A percentile compares a stretch with the other conserved stretches of the same genome.
These are phyloP conservation scores for Gymnoscopelus braueri DNA, from an alignment of 2,797 vertebrate genomes.

Conservation along the genomic window DNA sequence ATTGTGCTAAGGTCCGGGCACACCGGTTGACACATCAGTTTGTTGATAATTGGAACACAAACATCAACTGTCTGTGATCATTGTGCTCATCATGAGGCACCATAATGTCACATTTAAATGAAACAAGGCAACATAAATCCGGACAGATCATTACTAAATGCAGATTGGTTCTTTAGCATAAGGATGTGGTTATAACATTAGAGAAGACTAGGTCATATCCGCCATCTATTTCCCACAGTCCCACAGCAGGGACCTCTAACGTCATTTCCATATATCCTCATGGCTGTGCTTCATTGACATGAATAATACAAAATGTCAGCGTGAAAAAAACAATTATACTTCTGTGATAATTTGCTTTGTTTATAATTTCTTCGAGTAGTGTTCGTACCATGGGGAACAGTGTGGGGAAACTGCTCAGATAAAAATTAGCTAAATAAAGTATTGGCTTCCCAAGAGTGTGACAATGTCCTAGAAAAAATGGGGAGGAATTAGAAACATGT, in stretches of 20 bases:
- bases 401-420: conserved; percentile 59
- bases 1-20: too few species aligned
- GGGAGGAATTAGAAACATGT: conserved; percentile 66
- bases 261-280: conserved; percentile 33
- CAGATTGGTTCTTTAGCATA: too few species aligned
- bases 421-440: neutral
- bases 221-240: conserved; percentile 33
- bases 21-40: too few species aligned
- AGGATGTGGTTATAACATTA: conserved; percentile 21
- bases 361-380: conserved; percentile 46
- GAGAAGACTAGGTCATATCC: conserved; percentile 21
- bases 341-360: conserved; percentile 50
- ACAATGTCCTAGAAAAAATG: conserved; percentile 60
- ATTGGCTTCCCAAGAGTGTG: conserved; percentile 54
- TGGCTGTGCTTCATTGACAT: conserved; percentile 55
- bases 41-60: too few species aligned
- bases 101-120: too few species aligned
- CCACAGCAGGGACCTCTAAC: conserved; percentile 35
- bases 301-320: conserved; percentile 49
- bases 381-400: conserved; percentile 32
- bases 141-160: too few species aligned
- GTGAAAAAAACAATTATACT: conserved; percentile 62
- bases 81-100: too few species aligned
- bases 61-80: too few species aligned
- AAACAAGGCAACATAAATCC: too few species aligned